Evolutionary conservation across 2,888 invertebrate genomes (phyloP), one percentile per base, ranked within the genome.

Genomic region (Pinctada fucata): DNA sequence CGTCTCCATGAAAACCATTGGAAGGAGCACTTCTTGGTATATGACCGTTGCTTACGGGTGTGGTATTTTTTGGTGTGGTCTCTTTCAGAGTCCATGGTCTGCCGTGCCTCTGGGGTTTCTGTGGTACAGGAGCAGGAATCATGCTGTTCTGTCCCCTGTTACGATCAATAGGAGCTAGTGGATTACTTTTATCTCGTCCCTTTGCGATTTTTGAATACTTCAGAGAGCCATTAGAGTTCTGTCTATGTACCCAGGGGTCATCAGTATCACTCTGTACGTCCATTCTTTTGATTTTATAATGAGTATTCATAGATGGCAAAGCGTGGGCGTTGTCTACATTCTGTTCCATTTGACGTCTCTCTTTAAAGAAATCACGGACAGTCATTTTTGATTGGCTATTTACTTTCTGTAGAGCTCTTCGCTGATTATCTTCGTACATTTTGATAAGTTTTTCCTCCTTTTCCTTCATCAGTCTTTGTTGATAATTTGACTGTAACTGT

Each of bases 391-490:
- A 64, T 13, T 58, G 58, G 10, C 82, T 79, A 63, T 82, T 85
- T 0, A 88, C 84, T 78, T 76, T 82, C 1, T 84, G 76, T 48
- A 88, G 74, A 8, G 88, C 85, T 13, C 79, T 76, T 70, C 83
- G 82, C 80, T 89, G 88, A 58, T 88, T 85, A 0, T 85, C 86
- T 75, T 90, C 87, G 66, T 88, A 89, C 83, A 88, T 80, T 16
- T 84, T 81, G 2, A 88, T 81, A 63, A 91, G 79, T 78, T 89
- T 90, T 58, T 89, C 85, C 75, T 90, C 89, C 72, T 90, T 90
- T 74, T 91, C 88, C 78, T 84, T 86, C 82, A 89, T 45, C n/a
- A 89, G 66, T 51, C 85, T 84, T 48, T 83, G 84, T 76, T 91
- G 91, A 75, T 85, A 90, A 67, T 89, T 85, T 2, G 83, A 80